Base-by-base conservation (phyloP, 2,113 vertebrate species). In the Nothoprocta perdicaria region DNA sequence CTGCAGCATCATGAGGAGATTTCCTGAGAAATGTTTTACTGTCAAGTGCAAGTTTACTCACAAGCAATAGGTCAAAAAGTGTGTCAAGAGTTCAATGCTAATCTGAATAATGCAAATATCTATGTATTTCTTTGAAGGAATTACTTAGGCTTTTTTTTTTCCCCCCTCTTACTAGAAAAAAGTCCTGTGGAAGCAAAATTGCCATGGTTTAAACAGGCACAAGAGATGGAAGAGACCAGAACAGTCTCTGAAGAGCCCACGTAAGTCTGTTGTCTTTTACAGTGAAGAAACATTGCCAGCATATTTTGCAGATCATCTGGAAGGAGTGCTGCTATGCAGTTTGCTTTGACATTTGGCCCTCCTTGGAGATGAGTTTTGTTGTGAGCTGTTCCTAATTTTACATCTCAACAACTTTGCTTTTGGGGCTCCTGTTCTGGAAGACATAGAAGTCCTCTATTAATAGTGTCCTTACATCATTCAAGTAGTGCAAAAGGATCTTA, bases 151-250 rank as follows among this genome's bases (percentile, higher is more conserved):
- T 55, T 19, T 10, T 35, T 22, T 76, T 50, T 78, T 48, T 50
- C 84, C 90, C 29, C 53, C 26, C 53, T 10, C 93, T 45, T 92
- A 92, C 61, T 92, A 99, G 99, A 99, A 95, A 98, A 98, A 69
- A 95, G 83, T 81, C 99, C 98, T 2, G 98, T 99, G 85, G 98
- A 99, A 98, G 98, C 98, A 75, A 99, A 98, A 87, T 93, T 97
- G 55, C 98, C 98, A 0, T 99, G 98, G 98, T 96, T 98, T 92
- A 99, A 99, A 94, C 99, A 99, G 95, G 98, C 99, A 40, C 99
- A 99, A 21, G 98, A 99, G 89, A 97, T 99, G 90, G 98, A 99
- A 92, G 98, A 99, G 93, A 97, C 96, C 41, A 96, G 97, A 84
- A 96, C 91, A 35, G 96, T 97, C 24, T 98, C 98, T 53, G 98